Evolutionary conservation across 2,113 vertebrate species (phyloP), one percentile per base, ranked within the genome.

Genomic region (Apaloderma vittatum): DNA sequence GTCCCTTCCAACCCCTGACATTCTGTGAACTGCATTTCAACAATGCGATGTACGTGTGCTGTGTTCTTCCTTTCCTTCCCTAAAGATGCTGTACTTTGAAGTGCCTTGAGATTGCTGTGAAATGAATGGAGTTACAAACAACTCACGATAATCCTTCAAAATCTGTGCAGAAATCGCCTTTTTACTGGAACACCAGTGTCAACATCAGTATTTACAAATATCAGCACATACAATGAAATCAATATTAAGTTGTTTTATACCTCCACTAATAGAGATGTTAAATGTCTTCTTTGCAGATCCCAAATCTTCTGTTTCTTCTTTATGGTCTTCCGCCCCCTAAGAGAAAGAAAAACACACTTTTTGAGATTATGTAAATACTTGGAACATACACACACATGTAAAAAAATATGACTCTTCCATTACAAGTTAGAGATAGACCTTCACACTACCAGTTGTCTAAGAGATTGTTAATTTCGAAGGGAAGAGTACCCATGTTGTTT

Each of bases 201-300:
- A 92, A 36, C 20, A 75, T 8, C 43, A 61, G 24, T 18, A 58
- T 32, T 63, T 59, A 55, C 3, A 85, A 87, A 48, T 61, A 77
- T 23, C 36, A 83, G 57, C 71, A 90, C 12, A 62, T 14, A 45
- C 12, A 78, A 10, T 17, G 3, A 85, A 94, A 86, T 58, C 11
- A 66, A 1, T 18, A 73, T 7, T 16, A 95, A 72, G 2, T 3
- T 11, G 73, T 86, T 79, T 78, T 97, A 40, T 98, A 99, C 99
- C 99, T 97, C 98, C 98, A 92, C 97, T 99, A 93, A 99, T 95
- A 65, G 98, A 98, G 78, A 99, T 98, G 59, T 97, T 98, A 96
- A 99, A 98, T 5, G 97, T 98, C 46, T 86, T 98, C 79, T 97
- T 93, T 58, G 93, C 34, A 70, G 92, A 68, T 24, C 67, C 80